These are phyloP conservation scores for Acanthornis magna DNA, from an alignment of 2,797 vertebrate species.

Conservation along the genomic window DNA sequence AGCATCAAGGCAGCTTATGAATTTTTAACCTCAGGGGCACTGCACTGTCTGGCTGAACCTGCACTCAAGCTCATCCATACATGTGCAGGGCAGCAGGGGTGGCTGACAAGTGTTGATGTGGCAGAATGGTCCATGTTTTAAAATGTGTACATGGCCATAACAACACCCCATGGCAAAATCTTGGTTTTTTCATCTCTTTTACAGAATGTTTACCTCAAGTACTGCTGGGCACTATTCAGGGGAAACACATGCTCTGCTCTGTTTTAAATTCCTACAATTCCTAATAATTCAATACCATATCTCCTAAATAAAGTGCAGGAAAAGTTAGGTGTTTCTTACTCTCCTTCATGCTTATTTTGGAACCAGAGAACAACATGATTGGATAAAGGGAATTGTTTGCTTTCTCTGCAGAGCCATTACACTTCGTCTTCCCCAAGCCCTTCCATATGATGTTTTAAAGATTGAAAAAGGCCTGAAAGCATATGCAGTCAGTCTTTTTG, in stretches of 20 bases:
- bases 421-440: neutral
- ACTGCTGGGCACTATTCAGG: neutral
- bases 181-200: neutral
- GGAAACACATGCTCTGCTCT: neutral
- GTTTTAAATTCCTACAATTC: neutral
- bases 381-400: neutral
- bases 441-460: neutral
- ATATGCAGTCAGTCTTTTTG: neutral
- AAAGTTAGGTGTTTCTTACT: neutral
- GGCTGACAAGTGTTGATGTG: neutral
- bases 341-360: neutral
- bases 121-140: neutral
- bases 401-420: neutral
- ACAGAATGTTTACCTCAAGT: neutral
- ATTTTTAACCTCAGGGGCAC: neutral
- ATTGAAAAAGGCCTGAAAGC: neutral
- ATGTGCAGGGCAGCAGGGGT: neutral
- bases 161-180: neutral
- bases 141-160: fast-evolving
- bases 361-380: neutral
- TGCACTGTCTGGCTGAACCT: neutral
- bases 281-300: neutral
- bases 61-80: neutral
- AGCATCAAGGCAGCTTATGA: neutral
- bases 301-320: neutral